Percentiles rank a stretch among this genome's conserved stretches.
Evolutionary conservation across 2,888 invertebrate genomes (phyloP).

Genomic region (Tanytarsus gracilentus): DNA sequence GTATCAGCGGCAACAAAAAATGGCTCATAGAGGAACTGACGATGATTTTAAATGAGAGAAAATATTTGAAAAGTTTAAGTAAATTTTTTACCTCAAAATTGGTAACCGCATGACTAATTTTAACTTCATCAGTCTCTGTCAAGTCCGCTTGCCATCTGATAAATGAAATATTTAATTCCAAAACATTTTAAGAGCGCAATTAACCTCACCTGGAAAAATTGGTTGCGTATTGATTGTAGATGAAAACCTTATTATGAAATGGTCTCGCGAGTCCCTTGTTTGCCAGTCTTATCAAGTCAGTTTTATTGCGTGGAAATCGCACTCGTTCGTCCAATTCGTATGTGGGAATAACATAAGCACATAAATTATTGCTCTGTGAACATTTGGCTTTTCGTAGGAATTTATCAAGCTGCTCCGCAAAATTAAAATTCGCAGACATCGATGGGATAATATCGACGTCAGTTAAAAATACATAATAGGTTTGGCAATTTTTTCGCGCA

Average conservation of each 20-base stretch:
- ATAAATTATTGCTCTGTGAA: conserved; percentile 47
- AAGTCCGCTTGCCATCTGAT: conserved; percentile 52
- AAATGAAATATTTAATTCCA: neutral
- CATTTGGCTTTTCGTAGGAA: conserved; percentile 55
- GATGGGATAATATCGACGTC: conserved; percentile 85
- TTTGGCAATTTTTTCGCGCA: conserved; percentile 76
- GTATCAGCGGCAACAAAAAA: conserved; percentile 79
- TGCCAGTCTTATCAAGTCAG: conserved; percentile 63
- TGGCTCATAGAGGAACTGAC: conserved; percentile 78
- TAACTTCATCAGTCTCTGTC: conserved; percentile 53
- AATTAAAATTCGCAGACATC: conserved; percentile 45
- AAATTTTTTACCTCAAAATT: conserved; percentile 48
- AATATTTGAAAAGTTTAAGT: neutral
- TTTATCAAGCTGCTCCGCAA: conserved; percentile 59
- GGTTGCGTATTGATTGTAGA: conserved; percentile 85
- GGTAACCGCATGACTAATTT: conserved; percentile 77
- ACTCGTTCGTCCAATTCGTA: conserved; percentile 76
- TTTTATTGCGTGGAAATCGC: conserved; percentile 71
- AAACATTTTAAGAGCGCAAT: neutral
- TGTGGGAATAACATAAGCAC: conserved; percentile 84
- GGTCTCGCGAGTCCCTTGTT: conserved; percentile 75
- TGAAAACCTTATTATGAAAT: conserved; percentile 85
- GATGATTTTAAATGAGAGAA: conserved; percentile 37
- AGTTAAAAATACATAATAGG: conserved; percentile 69
- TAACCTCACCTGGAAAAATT: conserved; percentile 69